phyloP scores from a whole-genome alignment of 2,888 invertebrate genomes.

The Galerucella nymphaeae region DNA sequence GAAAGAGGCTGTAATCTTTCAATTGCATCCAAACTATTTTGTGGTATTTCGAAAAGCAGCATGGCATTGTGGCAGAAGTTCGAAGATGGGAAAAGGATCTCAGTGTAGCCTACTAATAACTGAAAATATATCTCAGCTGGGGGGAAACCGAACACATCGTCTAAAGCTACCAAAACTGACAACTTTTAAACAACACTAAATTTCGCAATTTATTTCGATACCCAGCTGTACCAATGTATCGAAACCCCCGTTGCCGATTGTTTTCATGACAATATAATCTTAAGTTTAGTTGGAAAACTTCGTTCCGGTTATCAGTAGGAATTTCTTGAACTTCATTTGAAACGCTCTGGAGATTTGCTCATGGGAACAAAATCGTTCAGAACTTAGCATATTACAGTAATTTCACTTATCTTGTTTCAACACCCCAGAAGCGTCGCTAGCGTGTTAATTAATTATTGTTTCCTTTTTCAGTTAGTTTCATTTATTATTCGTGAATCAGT shows the following conservation, averaged over 20 bases:
- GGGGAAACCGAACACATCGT: too few relatives aligned
- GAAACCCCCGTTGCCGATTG: not conserved
- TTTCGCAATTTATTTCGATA: too few relatives aligned
- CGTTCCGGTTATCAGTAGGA: not conserved
- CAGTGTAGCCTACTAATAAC: too few relatives aligned
- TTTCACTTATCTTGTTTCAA: conserved; percentile 12
- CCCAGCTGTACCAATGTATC: not conserved
- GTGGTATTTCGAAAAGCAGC: too few relatives aligned
- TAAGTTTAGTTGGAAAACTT: not conserved
- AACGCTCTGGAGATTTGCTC: conserved; percentile 9
- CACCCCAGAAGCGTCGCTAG: conserved; percentile 3
- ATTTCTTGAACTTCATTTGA: not conserved
- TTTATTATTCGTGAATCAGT: not conserved
- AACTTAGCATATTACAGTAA: conserved; percentile 13
- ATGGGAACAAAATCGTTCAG: conserved; percentile 7
- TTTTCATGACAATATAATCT: not conserved
- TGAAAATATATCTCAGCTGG: too few relatives aligned
- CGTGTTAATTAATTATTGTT: conserved; percentile 5
- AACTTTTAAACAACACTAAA: too few relatives aligned
- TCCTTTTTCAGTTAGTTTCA: not conserved
- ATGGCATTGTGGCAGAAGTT: too few relatives aligned
- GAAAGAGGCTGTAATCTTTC: too few relatives aligned
- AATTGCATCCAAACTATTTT: too few relatives aligned
- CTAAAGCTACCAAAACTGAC: too few relatives aligned
- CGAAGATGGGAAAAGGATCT: too few relatives aligned